Base-by-base conservation (phyloP, 2,888 invertebrate species). In the Aricia artaxerxes region DNA sequence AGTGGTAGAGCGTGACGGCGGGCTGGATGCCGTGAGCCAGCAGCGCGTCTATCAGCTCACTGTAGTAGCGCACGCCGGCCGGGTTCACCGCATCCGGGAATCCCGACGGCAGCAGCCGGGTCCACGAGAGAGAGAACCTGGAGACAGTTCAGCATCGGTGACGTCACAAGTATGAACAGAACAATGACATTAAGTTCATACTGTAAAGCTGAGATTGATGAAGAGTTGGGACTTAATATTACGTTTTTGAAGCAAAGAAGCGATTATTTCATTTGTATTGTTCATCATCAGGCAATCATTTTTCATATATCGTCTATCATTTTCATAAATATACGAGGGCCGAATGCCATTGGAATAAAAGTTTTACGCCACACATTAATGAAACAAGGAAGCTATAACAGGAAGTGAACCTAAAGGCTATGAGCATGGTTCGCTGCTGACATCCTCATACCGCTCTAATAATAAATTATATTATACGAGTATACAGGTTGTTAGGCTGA, bases 61-160 rank as follows among this genome's bases (percentile, higher is more conserved):
- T 93, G 88, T 96, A 96, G 86, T 95, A 96, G 0, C 87, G 87
- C 40, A 91, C 86, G 16, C 95, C 96, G 0, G 89, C 91, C 80
- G 90, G 86, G 83, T 95, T 96, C 78, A 95, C 84, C 24, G 83
- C 35, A 83, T 90, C 93, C 44, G 92, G 85, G 80, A 85, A 85
- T 0, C 86, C 91, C 4, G 80, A 83, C 0, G 91, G 91, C 0
- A 91, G 84, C 0, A 97, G 88, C 16, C 97, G 89, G 0, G 95
- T 81, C 97, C 97, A 97, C 0, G 96, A 93, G 79, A 96, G 88
- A 0, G 95, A 95, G 83, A 96, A 95, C 79, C 95, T 91, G 81
- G n/a, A 24, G 16, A 53, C 1, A 24, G 24, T 24, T 24, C 9
- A 13, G 11, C 11, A 49, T 1, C 49, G 11, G 44, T 44, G 44